phyloP scores from a whole-genome alignment of 2,888 invertebrate species.

The Lingula anatina region DNA sequence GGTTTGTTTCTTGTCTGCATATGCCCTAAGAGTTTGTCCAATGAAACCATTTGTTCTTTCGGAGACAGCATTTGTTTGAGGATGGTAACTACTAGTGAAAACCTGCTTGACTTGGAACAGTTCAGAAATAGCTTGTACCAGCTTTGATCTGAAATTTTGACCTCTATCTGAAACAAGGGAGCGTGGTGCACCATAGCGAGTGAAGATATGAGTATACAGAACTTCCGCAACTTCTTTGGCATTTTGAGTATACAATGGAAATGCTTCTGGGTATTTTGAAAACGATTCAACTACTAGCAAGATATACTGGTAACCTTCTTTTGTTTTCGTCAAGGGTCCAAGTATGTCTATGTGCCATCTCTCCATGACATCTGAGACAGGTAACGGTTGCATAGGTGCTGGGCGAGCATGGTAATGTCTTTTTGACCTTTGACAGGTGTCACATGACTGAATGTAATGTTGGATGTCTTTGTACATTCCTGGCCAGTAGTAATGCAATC shows the following conservation, averaged over 20 bases:
- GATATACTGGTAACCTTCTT: slow-evolving; percentile 11
- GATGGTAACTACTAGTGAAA: slow-evolving; percentile 15
- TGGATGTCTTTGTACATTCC: slow-evolving; percentile 6
- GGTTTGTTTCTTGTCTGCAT: slow-evolving; percentile 10
- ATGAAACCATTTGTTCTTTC: slow-evolving; percentile 13
- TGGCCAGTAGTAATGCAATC: slow-evolving; percentile 13
- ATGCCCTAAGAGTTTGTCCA: slow-evolving; percentile 9
- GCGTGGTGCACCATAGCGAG: slow-evolving; percentile 14
- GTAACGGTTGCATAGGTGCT: slow-evolving; percentile 12
- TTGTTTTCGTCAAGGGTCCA: slow-evolving; percentile 10
- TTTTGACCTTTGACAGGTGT: slow-evolving; percentile 14
- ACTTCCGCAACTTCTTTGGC: slow-evolving; percentile 14
- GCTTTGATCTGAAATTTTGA: slow-evolving; percentile 16
- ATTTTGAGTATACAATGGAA: slow-evolving; percentile 12
- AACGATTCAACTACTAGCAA: slow-evolving; percentile 15
- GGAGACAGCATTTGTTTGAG: slow-evolving; percentile 14
- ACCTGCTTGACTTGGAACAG: slow-evolving; percentile 12
- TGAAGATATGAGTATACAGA: slow-evolving; percentile 14
- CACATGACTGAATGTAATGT: slow-evolving; percentile 12
- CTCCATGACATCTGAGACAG: slow-evolving; percentile 7
- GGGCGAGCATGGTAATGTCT: slow-evolving; percentile 5
- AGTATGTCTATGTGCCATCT: slow-evolving; percentile 14
- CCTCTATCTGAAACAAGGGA: slow-evolving; percentile 13
- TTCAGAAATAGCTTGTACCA: slow-evolving; percentile 15
- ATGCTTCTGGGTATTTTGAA: slow-evolving; percentile 15